Evolutionary conservation across 1,140 invertebrate species (phyloP), one percentile per base, ranked within the genome.

Genomic region (Lepidotrigona ventralis): DNA sequence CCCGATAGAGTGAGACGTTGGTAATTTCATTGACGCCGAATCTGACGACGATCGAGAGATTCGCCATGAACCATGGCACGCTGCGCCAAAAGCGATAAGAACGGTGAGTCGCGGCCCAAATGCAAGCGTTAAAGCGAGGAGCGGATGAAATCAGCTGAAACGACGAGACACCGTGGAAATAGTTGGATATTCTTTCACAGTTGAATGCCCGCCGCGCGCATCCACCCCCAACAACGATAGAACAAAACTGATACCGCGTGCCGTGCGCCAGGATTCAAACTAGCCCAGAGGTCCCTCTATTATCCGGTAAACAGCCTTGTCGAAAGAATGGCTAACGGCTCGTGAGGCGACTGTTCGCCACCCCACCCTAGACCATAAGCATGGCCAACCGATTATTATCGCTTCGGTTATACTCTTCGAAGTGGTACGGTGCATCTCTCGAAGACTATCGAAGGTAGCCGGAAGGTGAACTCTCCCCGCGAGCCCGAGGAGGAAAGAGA

Each of bases 381-480:
- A 82, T 77, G 83, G 54, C 66, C 79, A n/a, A 64, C 73, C 86
- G 87, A 88, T 88, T 78, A 88, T 88, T 85, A 88, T 88, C 87
- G 81, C n/a, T 53, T 56, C 19, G 87, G 77, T 88, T 88, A 80
- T 88, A 83, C 81, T 88, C 81, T 56, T 79, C 73, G 72, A 46
- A 54, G 83, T 68, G 39, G 73, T 85, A 87, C 86, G 54, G 86
- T 88, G 75, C 79, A 88, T 85, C 87, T 83, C 33, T 60, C 83
- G 58, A 74, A 21, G 70, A 85, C 80, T 87, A 88, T 89, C 89
- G 88, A 88, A 83, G 87, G 85, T 84, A 89, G 86, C 86, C 90
- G 89, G 91, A 92, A 91, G 91, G 88, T 90, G 91, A 92, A 46
- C 39, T 46, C 6, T 46, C 84, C 88, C 86, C 79, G 85, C 70